Conservation (phyloP, 2,888 invertebrate genomes). For the Drosophila stalkeri region DNA sequence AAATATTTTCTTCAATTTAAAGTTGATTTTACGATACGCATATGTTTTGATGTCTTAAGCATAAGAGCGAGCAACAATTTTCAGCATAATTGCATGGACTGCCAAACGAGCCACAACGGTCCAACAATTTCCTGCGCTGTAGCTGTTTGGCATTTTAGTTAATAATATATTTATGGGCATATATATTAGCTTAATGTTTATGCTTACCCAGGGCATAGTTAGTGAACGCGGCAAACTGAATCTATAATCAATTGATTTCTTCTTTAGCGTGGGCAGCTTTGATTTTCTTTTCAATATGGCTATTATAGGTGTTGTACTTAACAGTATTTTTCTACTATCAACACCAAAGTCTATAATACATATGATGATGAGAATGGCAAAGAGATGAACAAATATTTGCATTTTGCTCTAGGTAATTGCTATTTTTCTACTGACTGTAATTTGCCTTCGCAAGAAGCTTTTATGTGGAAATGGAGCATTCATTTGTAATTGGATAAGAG, state of each 20-base stretch:
- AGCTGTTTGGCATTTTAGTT: background rate
- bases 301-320: background rate
- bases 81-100: background rate
- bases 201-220: background rate
- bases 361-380: background rate
- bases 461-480: background rate
- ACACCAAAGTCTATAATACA: background rate
- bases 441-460: background rate
- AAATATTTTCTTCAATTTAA: background rate
- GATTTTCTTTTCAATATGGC: fast-evolving
- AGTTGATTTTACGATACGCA: background rate
- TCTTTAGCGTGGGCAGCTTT: background rate
- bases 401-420: background rate
- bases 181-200: background rate
- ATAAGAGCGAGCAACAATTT: background rate
- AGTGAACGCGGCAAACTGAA: background rate
- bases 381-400: background rate
- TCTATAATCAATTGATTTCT: background rate
- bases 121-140: background rate
- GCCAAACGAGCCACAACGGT: background rate
- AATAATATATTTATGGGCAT: background rate
- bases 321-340: background rate
- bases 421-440: background rate
- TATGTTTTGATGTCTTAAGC: background rate
- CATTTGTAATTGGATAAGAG: background rate